Evolutionary conservation across 2,113 vertebrate species (phyloP).

Genomic region (Siniperca chuatsi): DNA sequence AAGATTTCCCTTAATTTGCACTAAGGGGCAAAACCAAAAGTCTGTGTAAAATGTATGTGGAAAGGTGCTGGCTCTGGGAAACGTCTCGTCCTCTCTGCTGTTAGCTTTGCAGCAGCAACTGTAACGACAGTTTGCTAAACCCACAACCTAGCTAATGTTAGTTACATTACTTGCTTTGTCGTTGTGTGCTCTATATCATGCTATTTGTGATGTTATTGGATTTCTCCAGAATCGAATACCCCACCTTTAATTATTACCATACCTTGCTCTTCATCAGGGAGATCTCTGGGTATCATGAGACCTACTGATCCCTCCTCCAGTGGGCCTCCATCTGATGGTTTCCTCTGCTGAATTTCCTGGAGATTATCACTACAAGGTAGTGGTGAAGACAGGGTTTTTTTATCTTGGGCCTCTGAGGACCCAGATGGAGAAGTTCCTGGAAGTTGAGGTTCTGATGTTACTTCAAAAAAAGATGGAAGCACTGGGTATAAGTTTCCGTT

Average conservation of each 20-base stretch:
- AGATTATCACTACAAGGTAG: constrained; percentile 1
- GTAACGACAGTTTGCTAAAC: no score
- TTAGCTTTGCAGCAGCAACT: no score
- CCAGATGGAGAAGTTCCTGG: constrained; percentile 5
- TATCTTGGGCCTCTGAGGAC: constrained; percentile 24
- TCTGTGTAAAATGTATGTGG: no score
- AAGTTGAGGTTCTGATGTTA: constrained; percentile 15
- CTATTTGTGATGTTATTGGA: no score
- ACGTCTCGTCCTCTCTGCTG: no score
- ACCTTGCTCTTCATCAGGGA: constrained; percentile 63
- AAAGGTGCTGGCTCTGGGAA: no score
- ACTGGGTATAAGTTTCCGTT: constrained; percentile 14
- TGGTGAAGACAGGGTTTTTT: background rate
- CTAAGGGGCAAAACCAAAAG: background rate
- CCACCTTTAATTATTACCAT: constrained; percentile 4
- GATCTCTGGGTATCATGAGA: constrained; percentile 69
- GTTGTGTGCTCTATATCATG: no score
- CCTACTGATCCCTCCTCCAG: constrained; percentile 63
- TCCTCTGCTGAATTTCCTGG: constrained; percentile 37
- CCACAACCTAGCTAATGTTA: no score
- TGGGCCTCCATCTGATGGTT: constrained; percentile 47
- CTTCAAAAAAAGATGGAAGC: constrained; percentile 18
- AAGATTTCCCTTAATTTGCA: background rate
- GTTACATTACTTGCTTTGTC: no score
- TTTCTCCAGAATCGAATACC: no score